Conservation (phyloP, 1,140 invertebrate species). For the Trachelipus rathkii region DNA sequence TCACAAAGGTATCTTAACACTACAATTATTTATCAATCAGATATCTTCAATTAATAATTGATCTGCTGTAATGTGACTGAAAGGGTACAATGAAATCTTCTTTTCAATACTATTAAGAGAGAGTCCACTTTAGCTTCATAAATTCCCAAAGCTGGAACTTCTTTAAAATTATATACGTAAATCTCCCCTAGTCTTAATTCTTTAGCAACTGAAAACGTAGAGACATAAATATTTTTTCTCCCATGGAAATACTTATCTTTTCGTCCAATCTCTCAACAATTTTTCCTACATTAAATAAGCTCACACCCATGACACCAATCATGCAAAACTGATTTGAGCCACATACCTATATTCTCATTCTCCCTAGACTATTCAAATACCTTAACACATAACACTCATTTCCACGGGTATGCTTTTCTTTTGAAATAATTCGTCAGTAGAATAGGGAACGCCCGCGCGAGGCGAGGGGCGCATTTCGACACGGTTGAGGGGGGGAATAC, state of each 20-base stretch:
- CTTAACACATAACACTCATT: too few relatives aligned
- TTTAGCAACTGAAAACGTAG: conserved; percentile 61
- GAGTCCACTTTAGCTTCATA: conserved; percentile 7
- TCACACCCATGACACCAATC: neutral
- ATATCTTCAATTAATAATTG: conserved; percentile 4
- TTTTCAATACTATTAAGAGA: neutral
- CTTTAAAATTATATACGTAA: conserved; percentile 27
- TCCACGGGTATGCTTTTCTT: too few relatives aligned
- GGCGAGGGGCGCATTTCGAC: too few relatives aligned
- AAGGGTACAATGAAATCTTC: conserved; percentile 21
- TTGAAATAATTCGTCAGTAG: too few relatives aligned
- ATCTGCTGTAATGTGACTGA: conserved; percentile 19
- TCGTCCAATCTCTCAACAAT: neutral
- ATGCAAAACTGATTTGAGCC: too few relatives aligned
- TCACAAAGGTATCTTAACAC: neutral
- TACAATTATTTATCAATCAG: neutral
- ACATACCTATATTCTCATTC: too few relatives aligned
- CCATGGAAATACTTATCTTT: conserved; percentile 47
- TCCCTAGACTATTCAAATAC: too few relatives aligned
- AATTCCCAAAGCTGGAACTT: conserved; percentile 42
- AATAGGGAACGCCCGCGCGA: too few relatives aligned
- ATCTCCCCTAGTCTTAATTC: too few relatives aligned
- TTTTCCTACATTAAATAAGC: neutral
- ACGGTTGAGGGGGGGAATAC: too few relatives aligned
- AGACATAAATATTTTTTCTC: conserved; percentile 46